Evolutionary conservation across 2,888 invertebrate genomes (phyloP), one percentile per base, ranked within the genome.

Genomic region (Cryptocheilus praepositus): DNA sequence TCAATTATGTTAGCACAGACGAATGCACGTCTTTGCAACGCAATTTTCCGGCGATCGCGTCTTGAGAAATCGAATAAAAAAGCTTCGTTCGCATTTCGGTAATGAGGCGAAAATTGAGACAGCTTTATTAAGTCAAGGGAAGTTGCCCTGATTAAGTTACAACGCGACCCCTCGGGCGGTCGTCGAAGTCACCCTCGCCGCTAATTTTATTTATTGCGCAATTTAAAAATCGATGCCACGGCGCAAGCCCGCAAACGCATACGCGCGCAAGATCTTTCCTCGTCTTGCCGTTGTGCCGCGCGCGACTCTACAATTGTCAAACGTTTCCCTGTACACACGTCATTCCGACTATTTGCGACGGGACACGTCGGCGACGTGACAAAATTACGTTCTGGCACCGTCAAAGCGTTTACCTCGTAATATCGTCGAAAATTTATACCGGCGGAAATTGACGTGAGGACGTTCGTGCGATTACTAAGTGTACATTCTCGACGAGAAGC

Each of bases 151-250:
- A 86, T 87, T 83, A 82, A 84, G 86, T 87, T 87, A 87, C 79
- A 74, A 77, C 80, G 70, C 79, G 71, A 74, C 76, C 78, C 78
- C 67, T 72, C 66, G 54, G 66, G 52, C 70, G 68, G 72, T 72
- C 76, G 70, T 75, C 76, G 64, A 71, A 85, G 77, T 82, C 84
- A 86, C 85, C 86, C 86, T 84, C 79, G 64, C 63, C 70, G 72
- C 85, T 87, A 87, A 88, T 88, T 87, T 85, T 86, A 87, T 87
- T 88, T 87, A 87, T 87, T 86, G 86, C 83, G 82, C 83, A 87
- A 88, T 88, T 88, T 86, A 84, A 88, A 88, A 88, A 87, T 88
- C 87, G 84, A 87, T 87, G 70, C 72, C 75, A 67, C 79, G 77
- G 81, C 81, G 78, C 73, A 66, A 77, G 71, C 70, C 76, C 67